phyloP scores from a whole-genome alignment of 2,797 vertebrate genomes.

The Acestrorhynchus altus region DNA sequence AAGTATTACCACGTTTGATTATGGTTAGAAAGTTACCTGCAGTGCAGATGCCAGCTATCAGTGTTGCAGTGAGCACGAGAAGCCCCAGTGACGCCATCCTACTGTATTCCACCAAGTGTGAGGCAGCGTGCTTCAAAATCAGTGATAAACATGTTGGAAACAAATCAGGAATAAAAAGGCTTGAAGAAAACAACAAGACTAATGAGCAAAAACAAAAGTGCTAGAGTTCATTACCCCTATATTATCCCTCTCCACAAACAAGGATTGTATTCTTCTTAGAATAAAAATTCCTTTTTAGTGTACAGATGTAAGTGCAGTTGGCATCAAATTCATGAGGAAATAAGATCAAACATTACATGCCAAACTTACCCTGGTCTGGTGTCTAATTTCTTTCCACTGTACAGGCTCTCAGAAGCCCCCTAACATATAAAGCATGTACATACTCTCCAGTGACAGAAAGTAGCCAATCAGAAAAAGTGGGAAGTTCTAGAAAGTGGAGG shows the following conservation, averaged over 20 bases:
- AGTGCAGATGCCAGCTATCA: conserved; percentile 54
- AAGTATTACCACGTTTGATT: too few relatives aligned
- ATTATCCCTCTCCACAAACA: not conserved
- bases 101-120: conserved; percentile 11
- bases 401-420: not conserved
- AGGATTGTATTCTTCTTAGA: not conserved
- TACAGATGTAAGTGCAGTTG: not conserved
- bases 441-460: conserved; percentile 29
- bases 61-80: conserved; percentile 34
- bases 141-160: not conserved
- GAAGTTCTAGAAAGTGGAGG: conserved; percentile 36
- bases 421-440: conserved; percentile 47
- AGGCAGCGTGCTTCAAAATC: not conserved
- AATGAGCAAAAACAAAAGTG: not conserved
- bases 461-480: conserved; percentile 42
- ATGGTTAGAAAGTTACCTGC: conserved; percentile 79
- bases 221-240: not conserved
- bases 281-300: not conserved
- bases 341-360: too few relatives aligned
- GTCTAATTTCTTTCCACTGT: not conserved
- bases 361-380: conserved; percentile 40
- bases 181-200: too few relatives aligned
- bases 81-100: conserved; percentile 45
- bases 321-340: not conserved
- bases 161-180: too few relatives aligned